A percentile compares a stretch with the other conserved stretches of the same genome.
Evolutionary conservation across 2,888 invertebrate genomes (phyloP).

Genomic region (Acrobasis consociella): DNA sequence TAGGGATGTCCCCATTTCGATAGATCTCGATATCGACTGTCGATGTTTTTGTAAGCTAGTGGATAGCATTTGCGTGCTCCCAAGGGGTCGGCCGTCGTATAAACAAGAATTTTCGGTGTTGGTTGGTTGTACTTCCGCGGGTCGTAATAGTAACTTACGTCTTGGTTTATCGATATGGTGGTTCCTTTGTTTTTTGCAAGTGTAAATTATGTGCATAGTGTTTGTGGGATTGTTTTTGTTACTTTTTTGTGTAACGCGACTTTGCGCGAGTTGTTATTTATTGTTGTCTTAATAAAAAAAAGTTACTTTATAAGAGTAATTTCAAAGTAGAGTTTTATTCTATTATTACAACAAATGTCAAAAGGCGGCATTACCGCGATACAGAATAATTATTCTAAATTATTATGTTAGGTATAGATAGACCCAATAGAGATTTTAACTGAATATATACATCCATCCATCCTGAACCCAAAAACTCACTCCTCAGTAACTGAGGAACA

Average conservation of each 20-base stretch:
- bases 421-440: no score
- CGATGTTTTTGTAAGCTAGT: conserved; percentile 23
- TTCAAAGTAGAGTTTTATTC: no score
- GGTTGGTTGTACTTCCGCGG: conserved; percentile 29
- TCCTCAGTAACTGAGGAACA: neutral
- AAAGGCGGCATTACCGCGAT: no score
- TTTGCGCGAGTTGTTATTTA: neutral
- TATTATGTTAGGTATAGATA: no score
- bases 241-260: neutral
- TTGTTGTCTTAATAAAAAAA: no score
- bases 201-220: conserved; percentile 16
- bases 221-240: conserved; percentile 12
- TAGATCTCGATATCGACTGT: conserved; percentile 23
- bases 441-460: no score
- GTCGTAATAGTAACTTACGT: conserved; percentile 44
- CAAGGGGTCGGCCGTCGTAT: conserved; percentile 30
- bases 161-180: conserved; percentile 39
- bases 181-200: conserved; percentile 21
- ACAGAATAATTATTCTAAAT: no score
- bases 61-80: conserved; percentile 29
- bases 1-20: conserved; percentile 24
- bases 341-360: no score
- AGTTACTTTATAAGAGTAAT: no score
- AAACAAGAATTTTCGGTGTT: conserved; percentile 38
- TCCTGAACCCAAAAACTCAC: neutral